phyloP scores from a whole-genome alignment of 37 sponge, comb jelly and placozoan genomes.

The Spongia lamella region DNA sequence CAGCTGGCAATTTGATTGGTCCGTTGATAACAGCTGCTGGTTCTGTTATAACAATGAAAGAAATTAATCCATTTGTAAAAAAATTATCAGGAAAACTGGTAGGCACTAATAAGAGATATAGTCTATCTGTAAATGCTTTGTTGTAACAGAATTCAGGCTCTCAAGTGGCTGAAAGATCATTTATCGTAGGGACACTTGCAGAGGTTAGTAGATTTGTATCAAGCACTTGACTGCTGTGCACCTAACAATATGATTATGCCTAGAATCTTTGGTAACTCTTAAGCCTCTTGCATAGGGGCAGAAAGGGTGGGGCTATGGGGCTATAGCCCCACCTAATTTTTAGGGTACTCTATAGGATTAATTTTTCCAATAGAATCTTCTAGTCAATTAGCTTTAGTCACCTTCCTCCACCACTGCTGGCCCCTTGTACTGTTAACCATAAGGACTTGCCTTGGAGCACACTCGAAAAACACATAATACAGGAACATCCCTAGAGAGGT shows the following conservation, averaged over 20 bases:
- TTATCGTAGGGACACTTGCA: conserved; percentile 78
- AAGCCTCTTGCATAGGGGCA: too few relatives aligned
- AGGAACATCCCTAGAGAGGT: too few relatives aligned
- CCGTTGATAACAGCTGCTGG: conserved; percentile 58
- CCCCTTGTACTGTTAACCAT: too few relatives aligned
- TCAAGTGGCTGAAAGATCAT: conserved; percentile 67
- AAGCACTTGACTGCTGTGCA: neutral
- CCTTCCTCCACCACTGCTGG: too few relatives aligned
- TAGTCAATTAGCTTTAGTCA: too few relatives aligned
- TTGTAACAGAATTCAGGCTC: neutral
- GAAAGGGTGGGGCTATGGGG: too few relatives aligned
- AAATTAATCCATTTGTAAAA: conserved; percentile 22
- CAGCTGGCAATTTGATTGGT: conserved; percentile 53
- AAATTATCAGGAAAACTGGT: conserved; percentile 46
- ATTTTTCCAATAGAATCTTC: too few relatives aligned
- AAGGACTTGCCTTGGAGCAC: too few relatives aligned
- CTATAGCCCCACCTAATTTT: too few relatives aligned
- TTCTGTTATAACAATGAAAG: conserved; percentile 21
- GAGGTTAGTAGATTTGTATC: conserved; percentile 47
- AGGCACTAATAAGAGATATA: neutral
- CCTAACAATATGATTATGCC: neutral
- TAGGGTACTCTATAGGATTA: too few relatives aligned
- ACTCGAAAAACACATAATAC: too few relatives aligned
- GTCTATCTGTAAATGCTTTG: neutral
- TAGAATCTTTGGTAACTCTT: neutral